These are phyloP conservation scores for Drosophila elegans DNA, from an alignment of 1,140 invertebrate species.

Conservation along the genomic window DNA sequence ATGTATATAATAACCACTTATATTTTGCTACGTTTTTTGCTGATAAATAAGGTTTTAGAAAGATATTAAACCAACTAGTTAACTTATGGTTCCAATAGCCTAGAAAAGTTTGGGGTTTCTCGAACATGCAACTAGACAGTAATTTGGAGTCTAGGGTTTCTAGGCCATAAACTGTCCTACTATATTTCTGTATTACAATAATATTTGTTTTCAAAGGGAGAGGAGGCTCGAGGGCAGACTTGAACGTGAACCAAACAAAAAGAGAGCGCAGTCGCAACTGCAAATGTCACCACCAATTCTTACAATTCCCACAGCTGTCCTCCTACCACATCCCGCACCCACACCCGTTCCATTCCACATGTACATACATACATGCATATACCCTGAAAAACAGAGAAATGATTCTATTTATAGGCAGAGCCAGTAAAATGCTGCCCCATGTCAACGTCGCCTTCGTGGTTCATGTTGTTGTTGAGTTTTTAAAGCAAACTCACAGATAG, in stretches of 20 bases:
- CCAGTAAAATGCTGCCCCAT: slow-evolving; percentile 29
- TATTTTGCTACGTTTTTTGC: too few relatives aligned
- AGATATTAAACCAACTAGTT: too few relatives aligned
- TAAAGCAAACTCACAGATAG: slow-evolving; percentile 44
- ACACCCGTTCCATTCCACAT: background rate
- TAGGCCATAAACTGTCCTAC: background rate
- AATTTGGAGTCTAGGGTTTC: too few relatives aligned
- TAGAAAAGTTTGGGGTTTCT: too few relatives aligned
- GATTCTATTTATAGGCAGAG: slow-evolving; percentile 52
- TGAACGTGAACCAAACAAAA: slow-evolving; percentile 39
- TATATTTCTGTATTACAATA: slow-evolving; percentile 8
- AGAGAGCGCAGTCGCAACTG: slow-evolving; percentile 28
- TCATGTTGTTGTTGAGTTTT: slow-evolving; percentile 15
- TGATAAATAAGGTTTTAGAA: too few relatives aligned
- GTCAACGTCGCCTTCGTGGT: slow-evolving; percentile 26
- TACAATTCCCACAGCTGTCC: slow-evolving; percentile 42
- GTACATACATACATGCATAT: background rate
- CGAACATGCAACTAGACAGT: too few relatives aligned
- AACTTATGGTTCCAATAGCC: too few relatives aligned
- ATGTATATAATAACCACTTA: too few relatives aligned
- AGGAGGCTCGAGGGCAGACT: slow-evolving; percentile 10
- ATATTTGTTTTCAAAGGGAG: background rate
- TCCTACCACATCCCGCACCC: slow-evolving; percentile 40
- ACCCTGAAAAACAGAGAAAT: slow-evolving; percentile 5
- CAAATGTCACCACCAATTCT: slow-evolving; percentile 54